Percentiles rank a stretch among this genome's conserved stretches.
phyloP scores from a whole-genome alignment of 2,888 invertebrate species.

The Linyphia triangularis region DNA sequence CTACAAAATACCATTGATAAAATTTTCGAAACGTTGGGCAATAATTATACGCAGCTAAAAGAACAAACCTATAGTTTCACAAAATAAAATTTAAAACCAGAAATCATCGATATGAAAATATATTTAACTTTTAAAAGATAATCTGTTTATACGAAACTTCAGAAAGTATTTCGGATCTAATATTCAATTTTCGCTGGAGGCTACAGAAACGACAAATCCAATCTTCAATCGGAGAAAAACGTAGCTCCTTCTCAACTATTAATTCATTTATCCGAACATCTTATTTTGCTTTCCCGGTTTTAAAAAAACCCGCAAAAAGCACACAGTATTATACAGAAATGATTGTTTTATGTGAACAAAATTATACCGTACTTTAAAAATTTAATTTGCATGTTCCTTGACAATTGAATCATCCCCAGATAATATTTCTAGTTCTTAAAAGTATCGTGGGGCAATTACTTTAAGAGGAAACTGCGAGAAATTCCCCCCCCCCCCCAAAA shows the following conservation, averaged over 20 bases:
- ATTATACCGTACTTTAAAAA: slow-evolving; percentile 10
- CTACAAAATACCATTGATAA: too few species aligned
- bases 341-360: not conserved
- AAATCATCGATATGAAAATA: too few species aligned
- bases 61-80: too few species aligned
- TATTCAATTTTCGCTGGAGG: too few species aligned
- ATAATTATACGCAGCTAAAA: too few species aligned
- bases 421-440: not conserved
- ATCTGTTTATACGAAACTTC: not conserved
- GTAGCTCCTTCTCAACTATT: not conserved
- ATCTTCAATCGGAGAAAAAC: not conserved
- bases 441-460: slow-evolving; percentile 22
- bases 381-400: slow-evolving; percentile 18
- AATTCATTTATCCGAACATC: not conserved
- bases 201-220: not conserved
- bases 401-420: not conserved
- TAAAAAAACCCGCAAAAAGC: not conserved
- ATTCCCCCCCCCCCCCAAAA: too few species aligned
- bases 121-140: not conserved
- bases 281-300: not conserved
- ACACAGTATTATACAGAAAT: not conserved
- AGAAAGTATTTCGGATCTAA: not conserved
- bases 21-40: too few species aligned
- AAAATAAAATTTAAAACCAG: too few species aligned
- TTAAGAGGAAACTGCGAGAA: slow-evolving; percentile 29